phyloP scores from a whole-genome alignment of 2,888 invertebrate species.

The Eledona agricola region DNA sequence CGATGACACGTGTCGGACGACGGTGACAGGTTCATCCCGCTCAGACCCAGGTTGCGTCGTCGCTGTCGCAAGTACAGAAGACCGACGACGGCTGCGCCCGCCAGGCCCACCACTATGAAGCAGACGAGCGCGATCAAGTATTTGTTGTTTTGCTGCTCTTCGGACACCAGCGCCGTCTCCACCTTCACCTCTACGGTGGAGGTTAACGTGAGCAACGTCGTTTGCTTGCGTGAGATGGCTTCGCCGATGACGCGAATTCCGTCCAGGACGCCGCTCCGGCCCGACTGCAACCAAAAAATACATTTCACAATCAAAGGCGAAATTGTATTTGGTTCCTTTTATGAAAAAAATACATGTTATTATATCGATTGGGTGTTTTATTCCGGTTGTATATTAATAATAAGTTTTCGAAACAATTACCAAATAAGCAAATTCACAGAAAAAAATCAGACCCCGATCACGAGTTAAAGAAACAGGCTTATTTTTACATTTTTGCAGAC shows the following conservation, averaged over 20 bases:
- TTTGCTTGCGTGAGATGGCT: slow-evolving; percentile 70
- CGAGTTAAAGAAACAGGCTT: too few species aligned
- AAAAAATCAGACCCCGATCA: too few species aligned
- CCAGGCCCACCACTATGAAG: slow-evolving; percentile 60
- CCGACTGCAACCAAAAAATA: slow-evolving; percentile 62
- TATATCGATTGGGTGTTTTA: too few species aligned
- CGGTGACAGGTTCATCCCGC: slow-evolving; percentile 66
- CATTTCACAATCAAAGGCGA: background rate
- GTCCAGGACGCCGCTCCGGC: slow-evolving; percentile 65
- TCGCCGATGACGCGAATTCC: slow-evolving; percentile 71
- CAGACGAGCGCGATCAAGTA: slow-evolving; percentile 63
- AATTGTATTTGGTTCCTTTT: too few species aligned
- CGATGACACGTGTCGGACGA: slow-evolving; percentile 69
- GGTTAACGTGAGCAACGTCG: slow-evolving; percentile 70
- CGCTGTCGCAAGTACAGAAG: slow-evolving; percentile 68
- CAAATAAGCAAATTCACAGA: too few species aligned
- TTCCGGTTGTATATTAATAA: too few species aligned
- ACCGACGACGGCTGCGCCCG: slow-evolving; percentile 60
- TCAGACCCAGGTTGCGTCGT: slow-evolving; percentile 64
- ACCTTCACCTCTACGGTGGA: slow-evolving; percentile 81
- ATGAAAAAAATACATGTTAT: too few species aligned
- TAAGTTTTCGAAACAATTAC: too few species aligned
- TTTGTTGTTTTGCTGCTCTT: slow-evolving; percentile 64
- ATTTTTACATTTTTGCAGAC: too few species aligned
- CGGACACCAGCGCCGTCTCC: slow-evolving; percentile 73